Percentiles rank a stretch among this genome's conserved stretches.
These are phyloP conservation scores for Procavia capensis DNA, from an alignment of 2,113 vertebrate genomes.

Conservation along the genomic window DNA sequence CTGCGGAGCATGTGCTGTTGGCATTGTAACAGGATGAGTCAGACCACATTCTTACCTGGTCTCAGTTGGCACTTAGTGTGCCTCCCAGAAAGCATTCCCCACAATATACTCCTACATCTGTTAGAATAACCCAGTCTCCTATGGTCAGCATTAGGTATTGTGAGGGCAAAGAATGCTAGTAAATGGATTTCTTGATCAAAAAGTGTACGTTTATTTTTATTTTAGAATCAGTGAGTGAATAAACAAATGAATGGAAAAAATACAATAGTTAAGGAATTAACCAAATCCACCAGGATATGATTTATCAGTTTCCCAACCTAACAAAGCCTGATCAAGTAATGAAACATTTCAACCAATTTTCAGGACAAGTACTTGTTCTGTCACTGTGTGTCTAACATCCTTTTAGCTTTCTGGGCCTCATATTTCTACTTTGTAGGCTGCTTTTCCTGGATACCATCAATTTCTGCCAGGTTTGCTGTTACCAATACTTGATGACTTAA, in stretches of 20 bases:
- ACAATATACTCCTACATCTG: rapidly evolving
- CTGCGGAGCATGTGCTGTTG: not conserved
- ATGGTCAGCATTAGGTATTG: not conserved
- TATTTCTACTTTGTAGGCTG: not conserved
- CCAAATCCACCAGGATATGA: not conserved
- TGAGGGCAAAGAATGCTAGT: not conserved
- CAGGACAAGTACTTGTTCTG: not conserved
- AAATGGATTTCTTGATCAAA: not conserved
- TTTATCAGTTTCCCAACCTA: not conserved
- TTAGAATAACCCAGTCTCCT: not conserved
- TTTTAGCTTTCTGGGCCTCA: not conserved
- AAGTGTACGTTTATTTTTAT: not conserved
- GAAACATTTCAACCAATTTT: not conserved
- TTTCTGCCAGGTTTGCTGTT: not conserved
- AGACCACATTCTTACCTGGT: not conserved
- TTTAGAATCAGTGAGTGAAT: not conserved
- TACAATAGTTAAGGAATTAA: not conserved
- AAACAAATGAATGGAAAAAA: not conserved
- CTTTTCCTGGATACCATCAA: rapidly evolving
- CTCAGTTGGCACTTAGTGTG: rapidly evolving
- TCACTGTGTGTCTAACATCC: not conserved
- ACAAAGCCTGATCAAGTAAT: not conserved
- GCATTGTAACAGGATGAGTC: rapidly evolving
- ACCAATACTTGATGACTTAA: not conserved
- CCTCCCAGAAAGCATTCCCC: not conserved